A percentile compares a stretch with the other conserved stretches of the same genome.
Evolutionary conservation across 2,797 vertebrate genomes (phyloP).

Genomic region (Microhierax caerulescens): DNA sequence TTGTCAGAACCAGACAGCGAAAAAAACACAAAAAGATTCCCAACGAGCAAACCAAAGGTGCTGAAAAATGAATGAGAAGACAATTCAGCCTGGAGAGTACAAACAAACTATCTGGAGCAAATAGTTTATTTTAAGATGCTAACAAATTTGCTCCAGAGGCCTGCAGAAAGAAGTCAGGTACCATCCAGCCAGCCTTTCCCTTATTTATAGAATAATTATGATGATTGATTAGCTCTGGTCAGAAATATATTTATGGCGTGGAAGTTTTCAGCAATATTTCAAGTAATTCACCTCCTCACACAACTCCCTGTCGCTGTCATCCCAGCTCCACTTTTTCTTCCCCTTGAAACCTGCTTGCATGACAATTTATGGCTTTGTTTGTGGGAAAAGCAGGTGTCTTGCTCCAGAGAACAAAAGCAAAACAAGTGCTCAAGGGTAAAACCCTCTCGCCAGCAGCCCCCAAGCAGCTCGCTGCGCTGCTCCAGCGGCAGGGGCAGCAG

Average conservation of each 20-base stretch:
- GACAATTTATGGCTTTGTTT: conserved; percentile 34
- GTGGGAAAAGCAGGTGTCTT: conserved; percentile 36
- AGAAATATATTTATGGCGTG: conserved; percentile 54
- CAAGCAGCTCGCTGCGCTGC: not conserved
- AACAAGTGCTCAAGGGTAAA: conserved; percentile 26
- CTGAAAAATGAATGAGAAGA: conserved; percentile 40
- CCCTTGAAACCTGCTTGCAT: not conserved
- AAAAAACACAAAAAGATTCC: not conserved
- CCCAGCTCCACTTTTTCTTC: not conserved
- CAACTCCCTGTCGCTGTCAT: not conserved
- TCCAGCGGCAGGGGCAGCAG: not conserved
- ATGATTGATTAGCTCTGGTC: conserved; percentile 26
- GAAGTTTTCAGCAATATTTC: conserved; percentile 58
- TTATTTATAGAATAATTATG: conserved; percentile 49
- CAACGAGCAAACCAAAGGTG: not conserved
- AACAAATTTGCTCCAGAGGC: conserved; percentile 2
- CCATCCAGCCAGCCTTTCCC: not conserved
- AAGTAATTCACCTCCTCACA: conserved; percentile 40
- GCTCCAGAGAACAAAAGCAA: not conserved
- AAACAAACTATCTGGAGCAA: not conserved
- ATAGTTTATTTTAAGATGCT: conserved; percentile 9
- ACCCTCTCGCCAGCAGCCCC: not conserved
- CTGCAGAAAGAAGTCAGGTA: not conserved
- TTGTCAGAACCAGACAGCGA: not conserved
- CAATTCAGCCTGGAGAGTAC: not conserved